These are phyloP conservation scores for Hemicordylus capensis DNA, from an alignment of 2,113 vertebrate species.

Conservation along the genomic window DNA sequence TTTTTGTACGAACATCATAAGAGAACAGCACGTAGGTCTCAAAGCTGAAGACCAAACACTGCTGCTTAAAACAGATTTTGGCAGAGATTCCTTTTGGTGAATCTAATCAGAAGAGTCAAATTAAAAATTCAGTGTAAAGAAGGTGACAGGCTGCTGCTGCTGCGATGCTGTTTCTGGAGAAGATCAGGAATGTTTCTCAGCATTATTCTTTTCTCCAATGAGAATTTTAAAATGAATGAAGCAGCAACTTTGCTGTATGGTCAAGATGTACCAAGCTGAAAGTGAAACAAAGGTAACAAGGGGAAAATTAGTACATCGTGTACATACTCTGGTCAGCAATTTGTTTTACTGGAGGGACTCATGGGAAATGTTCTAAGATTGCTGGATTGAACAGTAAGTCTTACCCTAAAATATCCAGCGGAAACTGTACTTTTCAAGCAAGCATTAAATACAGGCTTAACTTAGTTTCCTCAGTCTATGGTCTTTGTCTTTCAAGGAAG, in stretches of 20 bases:
- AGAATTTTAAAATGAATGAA: slow-evolving; percentile 57
- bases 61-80: slow-evolving; percentile 62
- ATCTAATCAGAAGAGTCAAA: slow-evolving; percentile 65
- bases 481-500: not conserved
- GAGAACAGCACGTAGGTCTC: slow-evolving; percentile 57
- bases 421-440: not conserved
- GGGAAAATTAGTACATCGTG: slow-evolving; percentile 14
- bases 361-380: not conserved
- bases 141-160: slow-evolving; percentile 42
- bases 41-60: slow-evolving; percentile 70
- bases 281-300: slow-evolving; percentile 44
- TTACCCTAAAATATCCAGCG: not conserved
- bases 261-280: slow-evolving; percentile 34
- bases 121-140: slow-evolving; percentile 60
- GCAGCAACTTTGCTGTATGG: slow-evolving; percentile 41
- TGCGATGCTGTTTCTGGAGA: slow-evolving; percentile 57
- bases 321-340: not conserved
- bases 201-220: slow-evolving; percentile 49
- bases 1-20: slow-evolving; percentile 62
- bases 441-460: not conserved
- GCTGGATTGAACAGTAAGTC: not conserved
- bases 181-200: slow-evolving; percentile 60
- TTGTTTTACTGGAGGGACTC: not conserved
- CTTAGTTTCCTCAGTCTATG: not conserved
- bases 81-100: slow-evolving; percentile 61